These are phyloP conservation scores for Scartelaos histophorus DNA, from an alignment of 2,113 vertebrate genomes.

Conservation along the genomic window DNA sequence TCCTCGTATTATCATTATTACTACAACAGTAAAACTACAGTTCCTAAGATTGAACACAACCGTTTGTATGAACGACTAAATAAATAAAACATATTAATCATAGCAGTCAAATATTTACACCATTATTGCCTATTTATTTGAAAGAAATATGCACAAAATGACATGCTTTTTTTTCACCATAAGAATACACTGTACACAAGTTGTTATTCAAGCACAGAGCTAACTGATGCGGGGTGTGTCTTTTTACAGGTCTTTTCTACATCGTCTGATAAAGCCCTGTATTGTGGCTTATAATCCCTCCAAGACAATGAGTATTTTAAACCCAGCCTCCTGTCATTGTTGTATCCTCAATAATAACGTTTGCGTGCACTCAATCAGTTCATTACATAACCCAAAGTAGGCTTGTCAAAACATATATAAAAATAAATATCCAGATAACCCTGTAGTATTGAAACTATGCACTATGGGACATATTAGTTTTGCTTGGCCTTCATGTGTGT, in stretches of 20 bases:
- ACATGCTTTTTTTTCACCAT: neutral
- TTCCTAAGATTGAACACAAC: no score
- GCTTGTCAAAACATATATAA: no score
- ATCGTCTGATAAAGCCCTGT: conserved; percentile 59
- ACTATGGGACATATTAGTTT: no score
- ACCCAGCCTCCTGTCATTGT: conserved; percentile 44
- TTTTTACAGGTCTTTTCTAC: conserved; percentile 63
- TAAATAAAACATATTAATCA: no score
- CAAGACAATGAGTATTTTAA: conserved; percentile 68
- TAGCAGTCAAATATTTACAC: neutral
- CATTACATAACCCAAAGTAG: neutral
- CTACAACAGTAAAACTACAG: no score
- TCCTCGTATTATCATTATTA: no score
- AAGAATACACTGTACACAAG: neutral
- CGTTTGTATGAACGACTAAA: no score
- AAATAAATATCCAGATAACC: no score
- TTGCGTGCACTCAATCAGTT: neutral
- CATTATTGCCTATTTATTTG: neutral
- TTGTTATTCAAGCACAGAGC: conserved; percentile 27
- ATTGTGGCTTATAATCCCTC: conserved; percentile 70
- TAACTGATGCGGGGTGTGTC: conserved; percentile 63
- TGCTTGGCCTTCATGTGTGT: no score
- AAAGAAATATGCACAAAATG: neutral
- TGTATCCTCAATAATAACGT: conserved; percentile 23
- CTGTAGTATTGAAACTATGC: no score